Evolutionary conservation across 2,888 invertebrate species (phyloP), one percentile per base, ranked within the genome.

Genomic region (Lymantria monacha): DNA sequence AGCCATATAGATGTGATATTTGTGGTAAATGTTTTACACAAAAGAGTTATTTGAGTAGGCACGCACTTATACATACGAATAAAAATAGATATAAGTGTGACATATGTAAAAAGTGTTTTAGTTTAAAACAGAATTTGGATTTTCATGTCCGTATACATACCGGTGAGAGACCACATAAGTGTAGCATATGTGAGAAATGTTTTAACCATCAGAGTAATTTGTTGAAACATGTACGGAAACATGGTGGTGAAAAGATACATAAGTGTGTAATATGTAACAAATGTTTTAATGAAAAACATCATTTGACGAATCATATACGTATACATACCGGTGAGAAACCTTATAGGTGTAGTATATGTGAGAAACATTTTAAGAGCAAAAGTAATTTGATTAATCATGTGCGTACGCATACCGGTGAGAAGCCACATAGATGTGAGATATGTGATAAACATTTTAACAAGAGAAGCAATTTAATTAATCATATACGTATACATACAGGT

Each of bases 1-100:
- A 14, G 33, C 14, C 36, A 9, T 48, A 41, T 45, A 38, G 43
- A 53, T 51, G 48, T 48, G 44, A 37, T 49, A 46, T 10, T 40
- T 38, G 42, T 36, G 30, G 37, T 1, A 43, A 36, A 42, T 30
- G 13, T 14, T 49, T 42, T 13, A 22, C 11, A 13, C 22, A 44
- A 30, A 36, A 48, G 12, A 36, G 15, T 30, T 7, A 9, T 9
- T 41, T 45, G 9, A n/a, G 9, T 8, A 15, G 9, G 11, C 45
- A 45, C 22, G 10, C 15, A 14, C n/a, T 15, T 42, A 33, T 14
- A 45, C 46, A 41, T n/a, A 40, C 30, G n/a, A 40, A 38, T n/a
- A 38, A 46, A 10, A 40, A 40, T 37, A 15, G 22, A 30, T 30
- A 15, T n/a, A 41, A 47, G 11, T 47, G 47, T 15, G 47, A 47